Conservation (phyloP, 2,113 vertebrate genomes). For the Felis chaus region DNA sequence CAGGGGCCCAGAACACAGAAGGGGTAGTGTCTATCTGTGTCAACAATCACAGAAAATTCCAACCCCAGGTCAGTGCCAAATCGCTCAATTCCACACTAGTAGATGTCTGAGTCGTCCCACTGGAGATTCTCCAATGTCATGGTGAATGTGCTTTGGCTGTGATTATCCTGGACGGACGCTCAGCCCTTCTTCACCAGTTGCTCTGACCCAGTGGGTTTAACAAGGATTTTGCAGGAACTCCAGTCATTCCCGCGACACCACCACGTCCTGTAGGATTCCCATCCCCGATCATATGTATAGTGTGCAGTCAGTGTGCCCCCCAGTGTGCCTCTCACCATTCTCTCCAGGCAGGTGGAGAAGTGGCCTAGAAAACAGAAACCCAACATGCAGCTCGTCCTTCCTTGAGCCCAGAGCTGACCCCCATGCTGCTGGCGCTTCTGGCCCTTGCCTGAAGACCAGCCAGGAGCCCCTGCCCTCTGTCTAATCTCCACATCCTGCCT, state of each 20-base stretch:
- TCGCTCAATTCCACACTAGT: constrained; percentile 71
- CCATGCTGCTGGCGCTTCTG: fast-evolving
- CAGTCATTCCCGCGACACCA: neutral
- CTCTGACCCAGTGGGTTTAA: fast-evolving
- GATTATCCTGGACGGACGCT: constrained; percentile 41
- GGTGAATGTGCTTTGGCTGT: fast-evolving
- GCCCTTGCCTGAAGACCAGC: neutral
- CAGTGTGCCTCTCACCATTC: neutral
- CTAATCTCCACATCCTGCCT: fast-evolving
- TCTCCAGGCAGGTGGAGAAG: neutral
- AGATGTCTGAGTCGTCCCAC: neutral
- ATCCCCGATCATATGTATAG: neutral
- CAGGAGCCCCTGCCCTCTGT: neutral
- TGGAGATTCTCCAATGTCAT: constrained; percentile 63
- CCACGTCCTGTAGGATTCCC: neutral
- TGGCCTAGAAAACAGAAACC: constrained; percentile 3
- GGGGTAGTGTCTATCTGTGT: constrained; percentile 56
- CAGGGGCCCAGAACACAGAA: neutral
- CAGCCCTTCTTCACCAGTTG: fast-evolving
- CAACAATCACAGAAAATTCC: fast-evolving
- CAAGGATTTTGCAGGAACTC: fast-evolving
- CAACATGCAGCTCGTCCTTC: fast-evolving
- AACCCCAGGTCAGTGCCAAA: fast-evolving
- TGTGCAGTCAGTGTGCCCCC: neutral
- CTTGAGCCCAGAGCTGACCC: too few species aligned